Base-by-base conservation (phyloP, 2,113 vertebrate species). In the Trogon melanurus region DNA sequence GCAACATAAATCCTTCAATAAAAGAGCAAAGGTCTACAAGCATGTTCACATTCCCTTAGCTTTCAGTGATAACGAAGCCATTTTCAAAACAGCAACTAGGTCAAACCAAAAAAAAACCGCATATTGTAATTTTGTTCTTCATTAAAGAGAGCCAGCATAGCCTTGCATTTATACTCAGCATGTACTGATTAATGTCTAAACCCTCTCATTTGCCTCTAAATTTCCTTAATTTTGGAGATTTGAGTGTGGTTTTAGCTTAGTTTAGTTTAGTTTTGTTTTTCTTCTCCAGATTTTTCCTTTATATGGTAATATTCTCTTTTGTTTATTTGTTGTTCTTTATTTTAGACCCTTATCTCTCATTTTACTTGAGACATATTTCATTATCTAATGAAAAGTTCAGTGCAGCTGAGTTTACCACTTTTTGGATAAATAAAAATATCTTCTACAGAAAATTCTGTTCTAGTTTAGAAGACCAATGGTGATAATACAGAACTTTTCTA, bases 1-100 rank as follows among this genome's bases (percentile, higher is more conserved):
- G 62, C 36, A 93, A 86, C 90, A 94, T 96, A 95, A 97, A 96
- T 96, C 96, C 96, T 95, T 86, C 36, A 91, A 92, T 94, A 91
- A 94, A 95, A 95, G 93, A 96, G 89, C 81, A 95, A 94, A 95
- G 69, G 65, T 96, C 75, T 93, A 79, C 79, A 82, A 91, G 38
- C 20, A n/a, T 60, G 75, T 78, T 91, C 91, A 60, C 85, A 80
- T 96, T 95, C 54, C 51, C 44, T 80, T 79, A 84, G 75, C 74
- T 91, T 85, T 91, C 56, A 88, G 54, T 79, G 93, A 90, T 93
- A 94, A 94, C 61, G 74, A 88, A 93, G 41, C n/a, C 27, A 92
- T 95, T 96, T 95, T 70, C 65, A 92, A 95, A 96, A 91, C 66
- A 95, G 48, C 75, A 96, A 96, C 96, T 96, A 96, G 56, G 47